Conservation (phyloP, 1,140 invertebrate genomes). For the Zaprionus camerounensis region DNA sequence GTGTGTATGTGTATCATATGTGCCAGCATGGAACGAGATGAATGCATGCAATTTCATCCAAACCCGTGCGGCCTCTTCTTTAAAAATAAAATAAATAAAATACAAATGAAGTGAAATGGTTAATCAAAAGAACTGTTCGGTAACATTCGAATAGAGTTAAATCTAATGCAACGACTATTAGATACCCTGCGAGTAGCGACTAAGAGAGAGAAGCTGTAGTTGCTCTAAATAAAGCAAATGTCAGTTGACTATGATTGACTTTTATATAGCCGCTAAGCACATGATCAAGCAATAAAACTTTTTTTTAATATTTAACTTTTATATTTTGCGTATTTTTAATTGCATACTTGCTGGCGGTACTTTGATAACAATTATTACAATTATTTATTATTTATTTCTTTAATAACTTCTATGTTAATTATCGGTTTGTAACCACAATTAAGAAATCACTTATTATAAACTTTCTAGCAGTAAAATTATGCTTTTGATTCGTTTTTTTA, state of each 20-base stretch:
- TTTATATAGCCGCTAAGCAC: too few species aligned
- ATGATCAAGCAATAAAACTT: too few species aligned
- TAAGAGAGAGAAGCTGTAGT: too few species aligned
- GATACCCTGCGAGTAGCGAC: constrained; percentile 23
- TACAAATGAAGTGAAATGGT: constrained; percentile 22
- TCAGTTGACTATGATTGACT: neutral
- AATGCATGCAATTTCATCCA: constrained; percentile 35
- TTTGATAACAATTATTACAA: too few species aligned
- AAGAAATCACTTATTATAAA: too few species aligned
- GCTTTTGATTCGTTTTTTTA: too few species aligned
- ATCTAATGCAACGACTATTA: constrained; percentile 13
- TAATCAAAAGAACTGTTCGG: constrained; percentile 38
- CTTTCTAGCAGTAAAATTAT: too few species aligned
- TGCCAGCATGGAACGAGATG: constrained; percentile 21
- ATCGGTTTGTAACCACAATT: neutral
- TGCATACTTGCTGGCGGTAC: neutral
- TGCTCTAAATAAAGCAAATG: too few species aligned
- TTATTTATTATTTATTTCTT: too few species aligned
- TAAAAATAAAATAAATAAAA: constrained; percentile 35
- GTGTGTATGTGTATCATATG: constrained; percentile 1
- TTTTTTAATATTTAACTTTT: neutral
- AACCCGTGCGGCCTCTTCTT: constrained; percentile 31
- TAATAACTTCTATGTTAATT: neutral
- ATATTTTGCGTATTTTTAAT: neutral
- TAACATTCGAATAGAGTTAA: constrained; percentile 2